Conservation (phyloP, 2,888 invertebrate species). For the Sinodicranocentrus sp. region DNA sequence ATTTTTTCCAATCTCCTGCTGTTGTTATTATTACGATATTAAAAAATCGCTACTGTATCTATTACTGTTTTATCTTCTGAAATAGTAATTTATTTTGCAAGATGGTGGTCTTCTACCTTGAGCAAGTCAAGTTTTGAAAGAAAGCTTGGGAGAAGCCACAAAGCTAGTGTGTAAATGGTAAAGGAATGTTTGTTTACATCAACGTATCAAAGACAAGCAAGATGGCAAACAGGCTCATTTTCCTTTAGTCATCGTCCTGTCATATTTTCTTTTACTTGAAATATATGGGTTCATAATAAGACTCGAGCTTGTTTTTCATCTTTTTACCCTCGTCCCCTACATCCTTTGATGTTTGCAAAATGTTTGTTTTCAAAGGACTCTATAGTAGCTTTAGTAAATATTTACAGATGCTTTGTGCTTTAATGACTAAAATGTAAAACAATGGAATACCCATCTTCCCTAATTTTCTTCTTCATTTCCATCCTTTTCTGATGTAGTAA, state of each 20-base stretch:
- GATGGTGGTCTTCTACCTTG: constrained; percentile 32
- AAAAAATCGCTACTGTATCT: constrained; percentile 10
- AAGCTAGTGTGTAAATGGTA: constrained; percentile 10
- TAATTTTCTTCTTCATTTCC: too few relatives aligned
- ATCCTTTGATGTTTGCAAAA: not conserved
- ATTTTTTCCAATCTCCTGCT: too few relatives aligned
- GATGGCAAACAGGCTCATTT: constrained; percentile 18
- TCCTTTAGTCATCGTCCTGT: not conserved
- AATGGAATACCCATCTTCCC: too few relatives aligned
- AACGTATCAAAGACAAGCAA: constrained; percentile 21
- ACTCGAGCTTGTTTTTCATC: not conserved
- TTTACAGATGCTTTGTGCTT: not conserved
- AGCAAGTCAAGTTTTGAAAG: not conserved
- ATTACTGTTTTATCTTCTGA: constrained; percentile 14
- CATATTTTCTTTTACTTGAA: constrained; percentile 21
- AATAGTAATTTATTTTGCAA: constrained; percentile 31
- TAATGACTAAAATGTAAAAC: not conserved
- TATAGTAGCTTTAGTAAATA: not conserved
- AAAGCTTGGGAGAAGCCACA: not conserved
- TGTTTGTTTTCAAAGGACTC: too few relatives aligned
- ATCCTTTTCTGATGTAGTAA: too few relatives aligned
- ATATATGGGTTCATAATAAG: constrained; percentile 23
- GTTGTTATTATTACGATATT: constrained; percentile 26
- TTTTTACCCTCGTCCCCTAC: not conserved
- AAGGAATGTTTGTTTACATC: constrained; percentile 7